phyloP scores from a whole-genome alignment of 2,888 invertebrate species.

The Agrochola circellaris region DNA sequence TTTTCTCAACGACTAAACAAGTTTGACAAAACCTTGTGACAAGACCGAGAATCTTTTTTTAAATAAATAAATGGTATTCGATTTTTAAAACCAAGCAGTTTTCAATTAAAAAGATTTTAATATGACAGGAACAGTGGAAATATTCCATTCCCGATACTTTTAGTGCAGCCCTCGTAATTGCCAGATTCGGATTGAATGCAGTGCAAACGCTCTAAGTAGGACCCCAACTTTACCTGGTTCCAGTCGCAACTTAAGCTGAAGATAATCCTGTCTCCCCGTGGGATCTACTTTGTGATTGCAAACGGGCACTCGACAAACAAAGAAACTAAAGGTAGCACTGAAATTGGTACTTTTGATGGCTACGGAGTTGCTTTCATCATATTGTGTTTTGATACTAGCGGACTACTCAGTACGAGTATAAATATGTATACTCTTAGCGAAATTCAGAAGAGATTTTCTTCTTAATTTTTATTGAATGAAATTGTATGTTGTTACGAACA shows the following conservation, averaged over 20 bases:
- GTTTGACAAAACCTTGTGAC: too few species aligned
- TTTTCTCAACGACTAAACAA: too few species aligned
- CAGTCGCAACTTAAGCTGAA: conserved; percentile 75
- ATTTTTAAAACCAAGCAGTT: too few species aligned
- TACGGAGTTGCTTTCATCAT: conserved; percentile 33
- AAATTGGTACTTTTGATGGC: conserved; percentile 66
- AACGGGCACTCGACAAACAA: conserved; percentile 73
- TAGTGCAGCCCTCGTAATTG: too few species aligned
- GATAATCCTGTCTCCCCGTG: conserved; percentile 80
- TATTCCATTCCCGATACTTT: too few species aligned
- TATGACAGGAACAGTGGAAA: too few species aligned
- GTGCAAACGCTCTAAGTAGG: conserved; percentile 42
- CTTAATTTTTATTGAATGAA: neutral
- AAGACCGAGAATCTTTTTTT: too few species aligned
- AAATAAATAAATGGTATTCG: too few species aligned
- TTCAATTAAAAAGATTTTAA: too few species aligned
- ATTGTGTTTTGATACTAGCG: conserved; percentile 21
- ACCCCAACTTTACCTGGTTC: conserved; percentile 56
- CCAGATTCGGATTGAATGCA: neutral
- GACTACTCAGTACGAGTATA: too few species aligned
- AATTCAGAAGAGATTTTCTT: too few species aligned
- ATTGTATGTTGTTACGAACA: neutral
- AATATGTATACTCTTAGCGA: neutral
- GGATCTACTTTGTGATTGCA: conserved; percentile 80
- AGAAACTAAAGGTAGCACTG: conserved; percentile 72